Evolutionary conservation across 2,888 invertebrate genomes (phyloP).

Genomic region (Thecocarcelia acutangulata): DNA sequence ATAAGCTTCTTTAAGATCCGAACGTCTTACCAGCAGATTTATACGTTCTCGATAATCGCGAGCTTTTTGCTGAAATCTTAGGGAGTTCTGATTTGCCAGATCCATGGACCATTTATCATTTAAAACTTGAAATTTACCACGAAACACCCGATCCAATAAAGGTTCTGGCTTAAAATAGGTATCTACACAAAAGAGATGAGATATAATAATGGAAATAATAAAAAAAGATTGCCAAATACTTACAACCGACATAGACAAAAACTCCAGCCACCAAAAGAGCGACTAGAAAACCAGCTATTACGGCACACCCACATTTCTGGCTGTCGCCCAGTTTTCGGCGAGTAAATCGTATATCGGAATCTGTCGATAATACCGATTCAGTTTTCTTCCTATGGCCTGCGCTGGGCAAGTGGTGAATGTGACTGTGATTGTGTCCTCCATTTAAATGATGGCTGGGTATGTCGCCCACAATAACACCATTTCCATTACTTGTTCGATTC

Average conservation of each 20-base stretch:
- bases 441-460: slow-evolving; percentile 57
- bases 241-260: slow-evolving; percentile 85
- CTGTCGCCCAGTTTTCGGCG: slow-evolving; percentile 91
- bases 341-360: slow-evolving; percentile 94
- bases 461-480: slow-evolving; percentile 47
- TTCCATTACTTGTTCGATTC: slow-evolving; percentile 64
- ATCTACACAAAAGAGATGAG: slow-evolving; percentile 71
- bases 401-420: slow-evolving; percentile 72
- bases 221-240: slow-evolving; percentile 75
- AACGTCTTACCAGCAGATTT: slow-evolving; percentile 88
- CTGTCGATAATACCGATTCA: slow-evolving; percentile 91
- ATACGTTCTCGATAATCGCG: slow-evolving; percentile 89
- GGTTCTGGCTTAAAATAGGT: slow-evolving; percentile 83
- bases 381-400: slow-evolving; percentile 82
- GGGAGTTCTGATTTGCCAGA: slow-evolving; percentile 86
- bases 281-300: slow-evolving; percentile 91
- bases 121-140: slow-evolving; percentile 89
- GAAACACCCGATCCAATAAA: slow-evolving; percentile 90
- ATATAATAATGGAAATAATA: no score
- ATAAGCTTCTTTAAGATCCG: slow-evolving; percentile 88
- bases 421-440: slow-evolving; percentile 63
- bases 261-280: slow-evolving; percentile 88
- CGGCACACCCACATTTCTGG: slow-evolving; percentile 93
- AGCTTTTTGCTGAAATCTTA: slow-evolving; percentile 88
- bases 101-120: slow-evolving; percentile 87